A percentile compares a stretch with the other conserved stretches of the same genome.
Evolutionary conservation across 2,797 vertebrate species (phyloP).

Genomic region (Sebastes matsubarae): DNA sequence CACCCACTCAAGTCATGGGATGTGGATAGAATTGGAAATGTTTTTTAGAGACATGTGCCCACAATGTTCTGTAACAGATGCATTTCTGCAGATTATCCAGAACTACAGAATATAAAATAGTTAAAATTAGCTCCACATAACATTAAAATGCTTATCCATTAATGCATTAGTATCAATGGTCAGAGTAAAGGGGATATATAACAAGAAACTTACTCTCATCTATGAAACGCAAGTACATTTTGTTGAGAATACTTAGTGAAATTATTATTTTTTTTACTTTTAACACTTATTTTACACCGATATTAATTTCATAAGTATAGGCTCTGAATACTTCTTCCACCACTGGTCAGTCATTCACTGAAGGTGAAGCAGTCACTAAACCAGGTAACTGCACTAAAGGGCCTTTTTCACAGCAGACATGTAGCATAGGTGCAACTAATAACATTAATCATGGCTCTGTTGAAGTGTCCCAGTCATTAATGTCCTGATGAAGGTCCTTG

Average conservation of each 20-base stretch:
- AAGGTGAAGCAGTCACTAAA: not conserved
- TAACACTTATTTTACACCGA: not conserved
- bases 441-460: not conserved
- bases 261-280: too few relatives aligned
- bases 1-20: not conserved
- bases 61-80: not conserved
- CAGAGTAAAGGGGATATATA: not conserved
- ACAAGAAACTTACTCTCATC: not conserved
- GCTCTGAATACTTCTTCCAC: too few relatives aligned
- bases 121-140: not conserved
- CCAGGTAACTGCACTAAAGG: not conserved
- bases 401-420: not conserved
- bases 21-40: not conserved
- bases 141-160: not conserved
- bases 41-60: not conserved
- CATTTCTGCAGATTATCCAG: not conserved
- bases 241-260: not conserved
- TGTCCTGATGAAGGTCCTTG: too few relatives aligned
- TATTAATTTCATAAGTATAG: not conserved
- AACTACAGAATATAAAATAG: not conserved
- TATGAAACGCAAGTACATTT: not conserved
- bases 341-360: too few relatives aligned
- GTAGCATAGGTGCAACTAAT: not conserved
- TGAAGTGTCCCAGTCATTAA: not conserved
- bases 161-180: not conserved